These are phyloP conservation scores for Chloroceryle amazona DNA, from an alignment of 2,797 vertebrate species.

Conservation along the genomic window DNA sequence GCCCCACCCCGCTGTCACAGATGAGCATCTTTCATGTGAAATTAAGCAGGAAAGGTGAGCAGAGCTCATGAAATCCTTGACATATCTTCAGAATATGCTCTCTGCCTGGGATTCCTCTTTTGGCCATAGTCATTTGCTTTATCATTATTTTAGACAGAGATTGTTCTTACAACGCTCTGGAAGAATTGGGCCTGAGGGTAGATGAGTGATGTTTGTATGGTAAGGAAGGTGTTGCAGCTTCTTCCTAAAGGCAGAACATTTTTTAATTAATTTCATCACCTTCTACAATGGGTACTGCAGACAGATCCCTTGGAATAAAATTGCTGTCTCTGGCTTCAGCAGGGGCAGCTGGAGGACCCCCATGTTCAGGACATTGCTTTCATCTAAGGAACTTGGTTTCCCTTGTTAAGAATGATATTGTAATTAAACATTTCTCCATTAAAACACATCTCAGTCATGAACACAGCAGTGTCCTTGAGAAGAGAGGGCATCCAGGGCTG, in stretches of 20 bases:
- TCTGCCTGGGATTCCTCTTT: not conserved
- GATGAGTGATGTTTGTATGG: not conserved
- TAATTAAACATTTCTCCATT: not conserved
- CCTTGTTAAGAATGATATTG: not conserved
- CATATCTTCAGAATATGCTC: not conserved
- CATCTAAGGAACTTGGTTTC: not conserved
- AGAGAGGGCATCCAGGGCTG: not conserved
- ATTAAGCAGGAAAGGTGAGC: not conserved
- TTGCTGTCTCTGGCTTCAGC: not conserved
- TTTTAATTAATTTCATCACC: not conserved
- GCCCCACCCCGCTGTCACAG: not conserved
- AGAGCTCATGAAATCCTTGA: not conserved
- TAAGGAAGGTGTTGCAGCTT: not conserved
- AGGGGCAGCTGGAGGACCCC: not conserved
- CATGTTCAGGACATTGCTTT: not conserved
- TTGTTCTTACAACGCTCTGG: not conserved
- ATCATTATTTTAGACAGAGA: not conserved
- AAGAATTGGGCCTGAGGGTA: accelerated
- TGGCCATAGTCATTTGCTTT: not conserved
- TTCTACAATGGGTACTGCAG: not conserved
- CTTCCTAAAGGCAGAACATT: not conserved
- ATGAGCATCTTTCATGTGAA: not conserved
- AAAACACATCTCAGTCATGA: not conserved
- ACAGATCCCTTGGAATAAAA: not conserved
- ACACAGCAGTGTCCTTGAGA: not conserved